A percentile compares a stretch with the other conserved stretches of the same genome.
phyloP scores from a whole-genome alignment of 2,113 vertebrate species.

The Synchiropus splendidus region DNA sequence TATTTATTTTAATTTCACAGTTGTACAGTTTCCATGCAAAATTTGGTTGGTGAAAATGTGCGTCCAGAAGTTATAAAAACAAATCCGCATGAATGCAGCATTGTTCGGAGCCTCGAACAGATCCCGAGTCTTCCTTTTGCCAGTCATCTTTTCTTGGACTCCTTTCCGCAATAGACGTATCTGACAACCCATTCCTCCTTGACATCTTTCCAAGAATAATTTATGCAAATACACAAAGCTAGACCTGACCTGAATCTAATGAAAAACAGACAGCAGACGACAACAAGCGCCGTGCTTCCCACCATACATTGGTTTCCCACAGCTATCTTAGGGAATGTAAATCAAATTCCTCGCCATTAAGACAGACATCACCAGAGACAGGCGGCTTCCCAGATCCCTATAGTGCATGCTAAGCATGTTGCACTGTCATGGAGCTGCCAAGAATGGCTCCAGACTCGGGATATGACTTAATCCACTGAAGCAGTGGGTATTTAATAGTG shows the following conservation, averaged over 20 bases:
- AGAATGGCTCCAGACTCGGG: conserved; percentile 31
- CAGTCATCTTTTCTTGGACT: too few relatives aligned
- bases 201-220: neutral
- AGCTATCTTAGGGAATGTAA: conserved; percentile 33
- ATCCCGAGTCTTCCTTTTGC: too few relatives aligned
- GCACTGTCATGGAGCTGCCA: conserved; percentile 43
- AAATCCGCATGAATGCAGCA: too few relatives aligned
- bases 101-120: too few relatives aligned
- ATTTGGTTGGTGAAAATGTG: too few relatives aligned
- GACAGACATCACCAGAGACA: conserved; percentile 39
- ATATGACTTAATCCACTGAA: conserved; percentile 24
- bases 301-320: conserved; percentile 1
- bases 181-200: neutral
- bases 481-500: conserved; percentile 3
- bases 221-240: neutral
- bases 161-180: neutral
- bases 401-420: conserved; percentile 46
- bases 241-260: too few relatives aligned
- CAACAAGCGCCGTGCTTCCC: too few relatives aligned
- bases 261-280: too few relatives aligned
- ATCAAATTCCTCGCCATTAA: conserved; percentile 45
- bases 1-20: too few relatives aligned
- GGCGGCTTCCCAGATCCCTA: conserved; percentile 29
- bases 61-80: too few relatives aligned
- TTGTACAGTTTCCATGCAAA: too few relatives aligned